Conservation (phyloP, 2,797 vertebrate species). For the Bradypodion pumilum region DNA sequence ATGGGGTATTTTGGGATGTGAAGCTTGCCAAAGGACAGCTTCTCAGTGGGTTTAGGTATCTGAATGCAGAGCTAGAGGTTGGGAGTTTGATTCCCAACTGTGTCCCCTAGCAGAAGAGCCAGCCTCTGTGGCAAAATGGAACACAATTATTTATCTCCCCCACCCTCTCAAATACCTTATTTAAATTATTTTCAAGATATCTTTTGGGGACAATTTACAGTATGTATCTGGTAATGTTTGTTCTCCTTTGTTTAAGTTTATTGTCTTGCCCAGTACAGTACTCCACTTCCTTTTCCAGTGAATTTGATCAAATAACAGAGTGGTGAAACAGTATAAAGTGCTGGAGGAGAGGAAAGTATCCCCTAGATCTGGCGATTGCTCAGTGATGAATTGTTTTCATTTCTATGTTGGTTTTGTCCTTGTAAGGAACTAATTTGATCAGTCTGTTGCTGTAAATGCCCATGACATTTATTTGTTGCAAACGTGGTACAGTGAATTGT, state of each 20-base stretch:
- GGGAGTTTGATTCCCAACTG: too few relatives aligned
- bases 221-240: not conserved
- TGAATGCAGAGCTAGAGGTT: too few relatives aligned
- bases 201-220: not conserved
- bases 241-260: not conserved
- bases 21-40: too few relatives aligned
- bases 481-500: not conserved
- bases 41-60: too few relatives aligned
- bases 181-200: not conserved
- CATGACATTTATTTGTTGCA: conserved; percentile 18
- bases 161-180: not conserved
- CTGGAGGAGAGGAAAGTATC: not conserved
- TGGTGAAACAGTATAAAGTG: not conserved
- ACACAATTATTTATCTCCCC: too few relatives aligned
- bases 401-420: conserved; percentile 2
- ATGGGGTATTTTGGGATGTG: too few relatives aligned
- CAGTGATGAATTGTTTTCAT: conserved; percentile 17
- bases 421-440: not conserved
- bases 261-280: not conserved
- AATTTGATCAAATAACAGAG: not conserved
- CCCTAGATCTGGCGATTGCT: not conserved
- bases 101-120: too few relatives aligned
- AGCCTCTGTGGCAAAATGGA: too few relatives aligned
- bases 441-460: not conserved
- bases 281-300: not conserved